phyloP scores from a whole-genome alignment of 2,797 vertebrate genomes.

The Anguilla anguilla region DNA sequence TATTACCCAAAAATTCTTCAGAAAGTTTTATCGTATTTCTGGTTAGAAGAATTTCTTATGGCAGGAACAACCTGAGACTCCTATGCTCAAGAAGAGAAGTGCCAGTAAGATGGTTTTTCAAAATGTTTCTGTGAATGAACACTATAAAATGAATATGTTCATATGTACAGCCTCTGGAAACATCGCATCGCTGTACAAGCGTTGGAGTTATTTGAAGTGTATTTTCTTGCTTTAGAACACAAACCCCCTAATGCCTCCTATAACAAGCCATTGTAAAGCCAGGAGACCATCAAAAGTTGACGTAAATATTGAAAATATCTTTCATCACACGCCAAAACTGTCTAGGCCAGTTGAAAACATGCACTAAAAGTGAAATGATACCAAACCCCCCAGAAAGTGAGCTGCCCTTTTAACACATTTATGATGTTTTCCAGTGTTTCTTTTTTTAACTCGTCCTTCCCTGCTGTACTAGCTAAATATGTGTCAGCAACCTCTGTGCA shows the following conservation, averaged over 20 bases:
- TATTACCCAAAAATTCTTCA: not conserved
- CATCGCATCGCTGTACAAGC: not conserved
- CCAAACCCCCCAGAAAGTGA: not conserved
- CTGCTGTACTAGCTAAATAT: constrained; percentile 36
- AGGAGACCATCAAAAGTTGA: not conserved
- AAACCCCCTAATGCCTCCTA: not conserved
- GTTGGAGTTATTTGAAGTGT: not conserved
- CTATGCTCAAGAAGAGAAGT: not conserved
- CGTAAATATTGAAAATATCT: not conserved
- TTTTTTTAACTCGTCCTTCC: constrained; percentile 12
- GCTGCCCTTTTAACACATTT: not conserved
- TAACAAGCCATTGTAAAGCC: not conserved
- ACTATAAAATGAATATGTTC: not conserved
- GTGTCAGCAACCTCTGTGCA: constrained; percentile 47
- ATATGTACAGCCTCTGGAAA: not conserved
- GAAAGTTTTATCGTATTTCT: not conserved
- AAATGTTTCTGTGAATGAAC: not conserved
- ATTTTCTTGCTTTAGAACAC: not conserved
- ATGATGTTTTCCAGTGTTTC: constrained; percentile 7
- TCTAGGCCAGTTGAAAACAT: not conserved
- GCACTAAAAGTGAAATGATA: not conserved
- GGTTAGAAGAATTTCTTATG: not conserved
- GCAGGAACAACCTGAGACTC: not conserved
- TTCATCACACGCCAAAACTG: not conserved
- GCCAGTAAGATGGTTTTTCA: not conserved